Conservation (phyloP, 2,113 vertebrate species). For the Megatriorchis doriae region DNA sequence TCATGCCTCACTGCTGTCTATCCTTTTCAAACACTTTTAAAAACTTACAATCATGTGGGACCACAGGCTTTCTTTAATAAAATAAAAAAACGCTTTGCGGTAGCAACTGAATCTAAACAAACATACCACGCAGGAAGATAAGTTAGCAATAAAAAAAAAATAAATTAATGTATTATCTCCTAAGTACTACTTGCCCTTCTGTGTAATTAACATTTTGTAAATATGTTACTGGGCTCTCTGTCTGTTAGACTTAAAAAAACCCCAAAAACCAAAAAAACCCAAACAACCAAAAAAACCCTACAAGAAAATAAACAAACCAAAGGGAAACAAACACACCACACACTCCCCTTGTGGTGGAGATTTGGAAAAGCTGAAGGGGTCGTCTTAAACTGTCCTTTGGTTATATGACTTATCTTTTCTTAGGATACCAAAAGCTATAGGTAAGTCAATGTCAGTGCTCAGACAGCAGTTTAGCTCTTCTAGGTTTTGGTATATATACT, state of each 20-base stretch:
- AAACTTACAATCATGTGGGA: neutral
- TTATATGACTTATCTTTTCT: neutral
- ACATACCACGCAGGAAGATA: neutral
- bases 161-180: neutral
- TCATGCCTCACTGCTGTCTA: neutral
- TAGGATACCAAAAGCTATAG: neutral
- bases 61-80: neutral
- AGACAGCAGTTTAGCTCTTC: neutral
- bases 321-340: neutral
- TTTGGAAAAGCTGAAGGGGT: neutral
- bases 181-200: neutral
- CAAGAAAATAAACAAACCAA: neutral
- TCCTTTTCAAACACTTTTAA: neutral
- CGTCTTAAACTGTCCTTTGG: neutral
- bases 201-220: neutral
- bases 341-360: neutral
- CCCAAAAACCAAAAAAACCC: no score
- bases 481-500: neutral
- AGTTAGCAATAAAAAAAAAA: neutral
- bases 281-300: no score
- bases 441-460: neutral
- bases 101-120: neutral
- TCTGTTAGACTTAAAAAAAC: neutral
- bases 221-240: neutral
- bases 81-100: neutral